These are phyloP conservation scores for Panagrolaimus sp. DNA, from an alignment of 1,140 invertebrate species.

Conservation along the genomic window DNA sequence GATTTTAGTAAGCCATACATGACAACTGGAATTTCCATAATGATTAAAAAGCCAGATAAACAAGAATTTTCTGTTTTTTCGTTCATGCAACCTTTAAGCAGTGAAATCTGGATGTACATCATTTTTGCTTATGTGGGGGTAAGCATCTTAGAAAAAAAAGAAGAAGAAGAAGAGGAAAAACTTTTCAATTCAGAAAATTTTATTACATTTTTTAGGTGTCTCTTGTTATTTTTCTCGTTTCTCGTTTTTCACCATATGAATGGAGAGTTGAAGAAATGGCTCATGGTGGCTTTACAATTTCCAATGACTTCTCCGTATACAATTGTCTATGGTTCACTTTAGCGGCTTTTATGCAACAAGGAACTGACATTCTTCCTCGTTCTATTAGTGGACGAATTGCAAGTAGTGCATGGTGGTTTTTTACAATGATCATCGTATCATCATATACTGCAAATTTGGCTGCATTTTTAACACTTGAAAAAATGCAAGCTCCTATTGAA, in stretches of 20 bases:
- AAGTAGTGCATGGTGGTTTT: constrained; percentile 98
- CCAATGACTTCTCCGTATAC: constrained; percentile 91
- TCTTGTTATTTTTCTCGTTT: constrained; percentile 64
- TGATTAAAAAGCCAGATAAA: constrained; percentile 91
- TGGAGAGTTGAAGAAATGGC: constrained; percentile 60
- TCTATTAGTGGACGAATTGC: constrained; percentile 87
- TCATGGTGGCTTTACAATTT: constrained; percentile 65
- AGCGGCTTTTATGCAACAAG: constrained; percentile 95
- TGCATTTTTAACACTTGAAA: constrained; percentile 81
- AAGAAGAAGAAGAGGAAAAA: too few relatives aligned
- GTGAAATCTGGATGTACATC: constrained; percentile 94
- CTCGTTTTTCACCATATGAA: constrained; percentile 85
- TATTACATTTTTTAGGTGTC: constrained; percentile 46
- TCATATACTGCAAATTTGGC: constrained; percentile 97
- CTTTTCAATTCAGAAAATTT: constrained; percentile 13
- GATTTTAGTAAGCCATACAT: constrained; percentile 96
- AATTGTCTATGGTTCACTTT: constrained; percentile 94
- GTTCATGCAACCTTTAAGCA: constrained; percentile 90
- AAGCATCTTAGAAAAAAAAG: constrained; percentile 60
- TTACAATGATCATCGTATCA: constrained; percentile 92
- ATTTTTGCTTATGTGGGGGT: constrained; percentile 93
- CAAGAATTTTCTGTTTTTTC: constrained; percentile 75
- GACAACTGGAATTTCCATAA: constrained; percentile 90
- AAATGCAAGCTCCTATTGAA: constrained; percentile 87
- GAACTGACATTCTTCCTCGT: constrained; percentile 87